These are phyloP conservation scores for Chaetodon trifascialis DNA, from an alignment of 2,113 vertebrate genomes.

Conservation along the genomic window DNA sequence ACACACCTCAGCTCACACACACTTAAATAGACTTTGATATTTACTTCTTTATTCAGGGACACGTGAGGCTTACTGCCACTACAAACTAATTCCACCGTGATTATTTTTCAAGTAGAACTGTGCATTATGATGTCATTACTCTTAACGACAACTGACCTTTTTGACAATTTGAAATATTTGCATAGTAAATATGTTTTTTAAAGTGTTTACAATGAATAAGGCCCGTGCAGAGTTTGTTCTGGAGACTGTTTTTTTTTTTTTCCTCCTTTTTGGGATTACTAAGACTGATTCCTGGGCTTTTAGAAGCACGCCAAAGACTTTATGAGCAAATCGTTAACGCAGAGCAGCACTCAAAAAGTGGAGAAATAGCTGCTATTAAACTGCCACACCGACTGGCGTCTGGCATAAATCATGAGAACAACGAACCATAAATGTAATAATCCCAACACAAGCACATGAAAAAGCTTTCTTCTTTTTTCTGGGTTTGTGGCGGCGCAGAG, in stretches of 20 bases:
- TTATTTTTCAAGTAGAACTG: constrained; percentile 40
- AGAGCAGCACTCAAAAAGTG: constrained; percentile 70
- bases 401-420: constrained; percentile 78
- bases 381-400: constrained; percentile 71
- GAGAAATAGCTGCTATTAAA: constrained; percentile 76
- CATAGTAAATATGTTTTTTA: constrained; percentile 69
- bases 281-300: constrained; percentile 51
- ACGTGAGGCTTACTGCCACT: constrained; percentile 11
- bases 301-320: constrained; percentile 67
- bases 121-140: constrained; percentile 14
- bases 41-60: constrained; percentile 20
- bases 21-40: background rate
- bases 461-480: constrained; percentile 42
- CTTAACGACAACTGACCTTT: constrained; percentile 26
- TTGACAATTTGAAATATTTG: constrained; percentile 63
- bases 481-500: constrained; percentile 46
- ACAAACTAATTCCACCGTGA: constrained; percentile 18
- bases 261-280: constrained; percentile 53
- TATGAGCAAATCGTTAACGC: constrained; percentile 77
- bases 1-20: constrained; percentile 42
- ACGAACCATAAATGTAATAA: constrained; percentile 73
- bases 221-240: constrained; percentile 43
- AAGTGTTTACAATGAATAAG: constrained; percentile 56
- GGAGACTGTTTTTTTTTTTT: constrained; percentile 16
- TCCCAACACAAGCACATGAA: constrained; percentile 64